phyloP scores from a whole-genome alignment of 1,140 invertebrate genomes.

The Dendrolimus punctatus region DNA sequence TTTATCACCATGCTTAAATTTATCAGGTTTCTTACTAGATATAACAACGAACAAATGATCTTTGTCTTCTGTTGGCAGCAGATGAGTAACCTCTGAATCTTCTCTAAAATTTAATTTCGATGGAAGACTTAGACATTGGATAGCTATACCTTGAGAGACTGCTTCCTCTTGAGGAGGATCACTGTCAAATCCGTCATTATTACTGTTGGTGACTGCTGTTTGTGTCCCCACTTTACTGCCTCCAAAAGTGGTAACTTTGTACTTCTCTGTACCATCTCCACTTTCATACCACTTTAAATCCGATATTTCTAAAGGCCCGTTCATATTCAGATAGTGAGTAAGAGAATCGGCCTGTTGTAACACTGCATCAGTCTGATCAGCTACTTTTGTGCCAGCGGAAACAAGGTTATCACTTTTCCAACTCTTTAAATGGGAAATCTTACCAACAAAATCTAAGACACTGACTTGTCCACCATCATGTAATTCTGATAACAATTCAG shows the following conservation, averaged over 20 bases:
- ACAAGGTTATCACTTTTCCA: slow-evolving; percentile 57
- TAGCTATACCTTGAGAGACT: slow-evolving; percentile 50
- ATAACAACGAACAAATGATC: slow-evolving; percentile 77
- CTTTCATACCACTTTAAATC: slow-evolving; percentile 62
- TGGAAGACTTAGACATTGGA: slow-evolving; percentile 72
- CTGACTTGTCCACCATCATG: slow-evolving; percentile 44
- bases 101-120: slow-evolving; percentile 53
- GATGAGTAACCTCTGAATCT: slow-evolving; percentile 73
- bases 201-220: slow-evolving; percentile 41
- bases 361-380: slow-evolving; percentile 53
- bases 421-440: slow-evolving; percentile 54
- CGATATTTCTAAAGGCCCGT: slow-evolving; percentile 56
- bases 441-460: slow-evolving; percentile 51
- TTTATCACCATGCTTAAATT: slow-evolving; percentile 36
- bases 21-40: slow-evolving; percentile 54
- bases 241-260: slow-evolving; percentile 43
- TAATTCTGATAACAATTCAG: slow-evolving; percentile 45
- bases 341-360: slow-evolving; percentile 40
- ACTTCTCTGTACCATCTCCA: slow-evolving; percentile 44
- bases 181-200: slow-evolving; percentile 62
- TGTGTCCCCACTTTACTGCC: slow-evolving; percentile 48
- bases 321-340: slow-evolving; percentile 58
- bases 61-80: slow-evolving; percentile 77
- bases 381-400: slow-evolving; percentile 51
- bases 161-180: slow-evolving; percentile 53